Evolutionary conservation across 2,888 invertebrate genomes (phyloP).

Genomic region (Hydroisotoma schaefferi): DNA sequence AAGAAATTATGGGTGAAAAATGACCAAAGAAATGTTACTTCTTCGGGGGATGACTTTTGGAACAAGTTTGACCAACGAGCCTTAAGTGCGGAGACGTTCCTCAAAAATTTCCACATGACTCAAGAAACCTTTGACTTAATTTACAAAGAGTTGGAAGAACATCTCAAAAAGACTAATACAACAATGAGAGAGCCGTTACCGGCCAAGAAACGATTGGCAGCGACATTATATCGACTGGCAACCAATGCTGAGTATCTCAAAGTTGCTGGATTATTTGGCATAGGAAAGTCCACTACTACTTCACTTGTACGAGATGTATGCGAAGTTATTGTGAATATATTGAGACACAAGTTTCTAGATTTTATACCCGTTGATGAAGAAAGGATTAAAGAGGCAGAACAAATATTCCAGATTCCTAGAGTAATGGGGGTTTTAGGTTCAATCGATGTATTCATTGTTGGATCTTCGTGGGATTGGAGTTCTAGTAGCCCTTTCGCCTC

Average conservation of each 20-base stretch:
- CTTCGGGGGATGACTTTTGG: conserved; percentile 32
- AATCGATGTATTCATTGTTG: conserved; percentile 34
- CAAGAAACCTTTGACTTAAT: conserved; percentile 38
- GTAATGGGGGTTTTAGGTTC: conserved; percentile 37
- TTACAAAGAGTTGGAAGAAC: conserved; percentile 35
- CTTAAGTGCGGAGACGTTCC: conserved; percentile 28
- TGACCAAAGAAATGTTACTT: conserved; percentile 22
- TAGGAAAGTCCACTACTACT: conserved; percentile 40
- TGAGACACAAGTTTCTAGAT: conserved; percentile 37
- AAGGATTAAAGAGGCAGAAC: conserved; percentile 4
- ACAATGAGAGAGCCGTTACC: conserved; percentile 34
- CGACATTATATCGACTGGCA: conserved; percentile 37
- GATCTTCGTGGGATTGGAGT: conserved; percentile 30
- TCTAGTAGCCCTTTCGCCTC: conserved; percentile 34
- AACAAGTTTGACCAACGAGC: conserved; percentile 27
- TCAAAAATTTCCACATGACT: conserved; percentile 38
- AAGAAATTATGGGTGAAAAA: conserved; percentile 32
- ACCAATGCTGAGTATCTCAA: conserved; percentile 39
- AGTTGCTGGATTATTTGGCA: conserved; percentile 37
- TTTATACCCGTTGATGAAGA: conserved; percentile 12
- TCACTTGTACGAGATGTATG: conserved; percentile 39
- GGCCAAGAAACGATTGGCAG: conserved; percentile 40
- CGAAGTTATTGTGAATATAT: conserved; percentile 34
- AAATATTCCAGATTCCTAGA: conserved; percentile 30
- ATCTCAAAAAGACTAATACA: conserved; percentile 33